phyloP scores from a whole-genome alignment of 1,140 invertebrate genomes.

The Drosophila sulfurigaster region DNA sequence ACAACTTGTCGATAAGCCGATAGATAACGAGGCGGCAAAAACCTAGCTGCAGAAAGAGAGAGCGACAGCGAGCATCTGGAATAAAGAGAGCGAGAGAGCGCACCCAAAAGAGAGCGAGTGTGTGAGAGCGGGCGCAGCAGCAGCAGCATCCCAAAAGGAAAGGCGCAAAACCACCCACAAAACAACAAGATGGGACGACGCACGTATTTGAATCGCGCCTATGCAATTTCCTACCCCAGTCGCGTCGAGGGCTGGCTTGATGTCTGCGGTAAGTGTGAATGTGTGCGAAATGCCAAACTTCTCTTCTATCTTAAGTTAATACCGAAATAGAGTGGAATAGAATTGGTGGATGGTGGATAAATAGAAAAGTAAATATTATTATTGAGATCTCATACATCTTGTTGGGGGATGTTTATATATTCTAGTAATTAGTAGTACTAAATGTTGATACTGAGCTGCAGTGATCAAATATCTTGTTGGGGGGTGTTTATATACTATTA shows the following conservation, averaged over 20 bases:
- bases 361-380: too few relatives aligned
- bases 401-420: too few relatives aligned
- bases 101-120: not conserved
- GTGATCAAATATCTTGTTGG: too few relatives aligned
- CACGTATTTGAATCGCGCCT: conserved; percentile 77
- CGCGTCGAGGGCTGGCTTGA: conserved; percentile 90
- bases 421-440: too few relatives aligned
- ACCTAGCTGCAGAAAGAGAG: conserved; percentile 6
- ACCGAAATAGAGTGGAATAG: too few relatives aligned
- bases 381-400: too few relatives aligned
- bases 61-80: conserved; percentile 3
- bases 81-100: conserved; percentile 14
- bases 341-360: too few relatives aligned
- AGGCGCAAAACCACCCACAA: conserved; percentile 33
- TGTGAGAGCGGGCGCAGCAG: conserved; percentile 18
- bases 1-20: conserved; percentile 72
- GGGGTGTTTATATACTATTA: too few relatives aligned
- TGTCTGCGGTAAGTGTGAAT: conserved; percentile 89
- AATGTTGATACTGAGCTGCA: too few relatives aligned
- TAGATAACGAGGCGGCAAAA: conserved; percentile 54
- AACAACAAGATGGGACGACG: conserved; percentile 75
- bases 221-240: conserved; percentile 87
- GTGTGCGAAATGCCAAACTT: not conserved
- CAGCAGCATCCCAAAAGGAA: conserved; percentile 53
- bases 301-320: not conserved